phyloP scores from a whole-genome alignment of 2,888 invertebrate genomes.

The Taphrorychus bicolor region DNA sequence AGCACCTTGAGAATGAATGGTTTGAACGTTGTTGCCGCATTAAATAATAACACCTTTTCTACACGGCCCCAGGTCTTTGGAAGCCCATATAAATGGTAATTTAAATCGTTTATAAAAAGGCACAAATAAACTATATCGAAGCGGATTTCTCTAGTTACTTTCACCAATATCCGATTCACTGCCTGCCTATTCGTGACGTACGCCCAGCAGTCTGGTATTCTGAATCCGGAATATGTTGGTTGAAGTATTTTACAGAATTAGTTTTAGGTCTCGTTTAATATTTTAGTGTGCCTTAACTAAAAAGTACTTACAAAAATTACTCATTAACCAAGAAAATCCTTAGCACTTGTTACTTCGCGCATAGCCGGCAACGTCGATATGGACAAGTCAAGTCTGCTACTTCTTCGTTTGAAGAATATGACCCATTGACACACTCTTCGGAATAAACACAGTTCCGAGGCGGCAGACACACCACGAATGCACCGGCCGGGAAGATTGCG shows the following conservation, averaged over 20 bases:
- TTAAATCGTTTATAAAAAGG: constrained; percentile 1
- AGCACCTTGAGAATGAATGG: constrained; percentile 50
- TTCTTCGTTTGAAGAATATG: constrained; percentile 55
- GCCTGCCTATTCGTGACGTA: background rate
- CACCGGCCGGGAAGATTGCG: constrained; percentile 16
- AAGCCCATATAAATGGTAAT: constrained; percentile 11
- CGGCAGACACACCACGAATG: constrained; percentile 23
- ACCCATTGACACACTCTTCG: constrained; percentile 59
- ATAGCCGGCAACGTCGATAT: constrained; percentile 23
- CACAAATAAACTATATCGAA: constrained; percentile 11
- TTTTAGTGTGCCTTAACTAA: no score
- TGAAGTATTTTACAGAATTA: no score
- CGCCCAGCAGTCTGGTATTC: background rate
- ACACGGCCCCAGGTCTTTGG: background rate
- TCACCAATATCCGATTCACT: background rate
- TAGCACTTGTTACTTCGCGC: background rate
- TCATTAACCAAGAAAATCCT: background rate
- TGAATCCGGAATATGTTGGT: background rate
- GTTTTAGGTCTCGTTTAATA: no score
- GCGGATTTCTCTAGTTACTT: constrained; percentile 20
- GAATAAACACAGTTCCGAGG: constrained; percentile 53
- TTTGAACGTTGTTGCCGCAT: constrained; percentile 24
- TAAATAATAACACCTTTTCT: constrained; percentile 1
- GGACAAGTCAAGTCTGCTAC: constrained; percentile 43
- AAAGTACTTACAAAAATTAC: no score